These are phyloP conservation scores for Stenolophus ochropezus DNA, from an alignment of 2,888 invertebrate species.

Conservation along the genomic window DNA sequence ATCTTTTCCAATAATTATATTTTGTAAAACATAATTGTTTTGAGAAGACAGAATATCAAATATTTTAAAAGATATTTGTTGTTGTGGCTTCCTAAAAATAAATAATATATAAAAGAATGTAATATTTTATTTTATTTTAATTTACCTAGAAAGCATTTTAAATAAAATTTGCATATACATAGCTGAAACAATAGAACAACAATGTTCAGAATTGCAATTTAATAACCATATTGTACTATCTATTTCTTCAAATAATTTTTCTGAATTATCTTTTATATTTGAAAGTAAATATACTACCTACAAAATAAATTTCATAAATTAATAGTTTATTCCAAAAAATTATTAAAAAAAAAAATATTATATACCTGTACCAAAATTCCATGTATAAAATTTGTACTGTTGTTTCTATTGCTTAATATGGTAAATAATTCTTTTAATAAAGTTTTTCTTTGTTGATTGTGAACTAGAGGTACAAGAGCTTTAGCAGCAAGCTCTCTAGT, in stretches of 20 bases:
- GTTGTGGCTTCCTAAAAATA: neutral
- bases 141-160: conserved; percentile 63
- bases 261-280: conserved; percentile 61
- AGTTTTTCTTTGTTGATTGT: conserved; percentile 69
- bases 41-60: conserved; percentile 4
- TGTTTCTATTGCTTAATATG: conserved; percentile 63
- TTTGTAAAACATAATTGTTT: neutral
- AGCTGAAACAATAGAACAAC: conserved; percentile 68
- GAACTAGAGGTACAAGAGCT: conserved; percentile 79
- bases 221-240: conserved; percentile 66
- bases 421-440: conserved; percentile 68
- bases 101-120: neutral
- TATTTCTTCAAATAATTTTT: conserved; percentile 61
- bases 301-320: conserved; percentile 59
- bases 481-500: conserved; percentile 84
- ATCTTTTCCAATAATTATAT: neutral
- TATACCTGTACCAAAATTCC: conserved; percentile 80
- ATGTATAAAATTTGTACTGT: conserved; percentile 79
- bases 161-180: conserved; percentile 69
- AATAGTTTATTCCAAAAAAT: too few species aligned
- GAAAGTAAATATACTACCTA: conserved; percentile 68
- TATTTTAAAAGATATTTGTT: neutral
- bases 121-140: neutral
- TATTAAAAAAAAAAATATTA: conserved; percentile 67
- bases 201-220: conserved; percentile 64